These are phyloP conservation scores for Cecidostiba fungosa DNA, from an alignment of 2,888 invertebrate species.

Conservation along the genomic window DNA sequence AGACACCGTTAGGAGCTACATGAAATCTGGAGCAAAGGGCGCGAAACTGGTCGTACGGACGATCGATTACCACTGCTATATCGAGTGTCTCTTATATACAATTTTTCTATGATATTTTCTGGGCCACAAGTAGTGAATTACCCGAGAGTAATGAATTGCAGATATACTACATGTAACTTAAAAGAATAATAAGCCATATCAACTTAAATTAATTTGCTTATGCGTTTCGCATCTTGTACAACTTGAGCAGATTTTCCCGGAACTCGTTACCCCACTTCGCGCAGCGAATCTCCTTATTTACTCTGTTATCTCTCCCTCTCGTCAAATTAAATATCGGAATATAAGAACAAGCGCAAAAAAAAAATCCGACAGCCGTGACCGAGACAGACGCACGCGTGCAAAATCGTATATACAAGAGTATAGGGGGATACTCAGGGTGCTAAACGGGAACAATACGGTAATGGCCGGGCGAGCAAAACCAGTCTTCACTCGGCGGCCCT, in stretches of 20 bases:
- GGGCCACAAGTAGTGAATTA: too few species aligned
- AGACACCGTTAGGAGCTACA: constrained; percentile 14
- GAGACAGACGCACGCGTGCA: background rate
- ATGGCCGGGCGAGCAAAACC: constrained; percentile 64
- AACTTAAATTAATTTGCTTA: background rate
- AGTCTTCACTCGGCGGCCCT: constrained; percentile 69
- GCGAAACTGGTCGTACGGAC: background rate
- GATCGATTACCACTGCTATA: constrained; percentile 25
- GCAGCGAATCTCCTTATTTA: too few species aligned
- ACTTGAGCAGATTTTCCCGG: background rate
- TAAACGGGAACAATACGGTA: constrained; percentile 59
- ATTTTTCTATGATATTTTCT: background rate
- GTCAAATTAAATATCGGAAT: background rate
- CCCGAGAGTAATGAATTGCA: too few species aligned
- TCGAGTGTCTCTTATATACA: constrained; percentile 14
- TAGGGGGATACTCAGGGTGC: constrained; percentile 49
- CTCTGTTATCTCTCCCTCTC: background rate
- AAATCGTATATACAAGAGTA: background rate
- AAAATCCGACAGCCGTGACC: background rate
- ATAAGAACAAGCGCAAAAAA: background rate
- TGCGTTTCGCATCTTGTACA: background rate
- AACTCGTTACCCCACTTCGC: background rate
- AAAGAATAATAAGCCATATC: background rate
- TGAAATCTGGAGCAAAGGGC: constrained; percentile 18
- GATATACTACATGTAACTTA: too few species aligned